These are phyloP conservation scores for Plecotus auritus DNA, from an alignment of 2,113 vertebrate genomes.

Conservation along the genomic window DNA sequence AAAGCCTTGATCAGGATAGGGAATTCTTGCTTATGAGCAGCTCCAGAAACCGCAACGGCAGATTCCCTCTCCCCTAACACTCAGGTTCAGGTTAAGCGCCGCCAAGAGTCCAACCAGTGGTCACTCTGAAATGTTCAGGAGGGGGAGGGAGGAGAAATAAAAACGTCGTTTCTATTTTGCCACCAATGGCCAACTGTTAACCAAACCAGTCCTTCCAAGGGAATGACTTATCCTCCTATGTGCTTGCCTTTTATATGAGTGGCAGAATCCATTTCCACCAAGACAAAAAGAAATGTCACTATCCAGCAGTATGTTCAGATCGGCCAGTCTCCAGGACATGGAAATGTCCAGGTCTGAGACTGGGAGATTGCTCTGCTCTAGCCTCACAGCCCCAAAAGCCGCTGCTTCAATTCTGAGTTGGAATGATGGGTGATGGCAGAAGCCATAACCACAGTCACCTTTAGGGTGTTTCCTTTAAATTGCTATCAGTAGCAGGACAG, in stretches of 20 bases:
- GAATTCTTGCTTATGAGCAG: conserved; percentile 72
- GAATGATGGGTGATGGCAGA: not conserved
- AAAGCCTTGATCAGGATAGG: conserved; percentile 74
- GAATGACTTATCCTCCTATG: conserved; percentile 34
- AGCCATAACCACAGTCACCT: not conserved
- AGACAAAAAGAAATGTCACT: conserved; percentile 8
- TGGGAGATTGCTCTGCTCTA: not conserved
- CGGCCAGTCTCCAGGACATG: not conserved
- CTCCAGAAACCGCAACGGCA: conserved; percentile 71
- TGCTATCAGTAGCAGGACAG: not conserved
- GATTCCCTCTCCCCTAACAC: conserved; percentile 74
- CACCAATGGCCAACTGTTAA: conserved; percentile 58
- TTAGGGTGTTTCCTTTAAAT: not conserved
- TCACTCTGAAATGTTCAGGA: conserved; percentile 73
- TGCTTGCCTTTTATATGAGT: conserved; percentile 45
- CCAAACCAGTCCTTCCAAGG: conserved; percentile 55
- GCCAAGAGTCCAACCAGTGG: conserved; percentile 69
- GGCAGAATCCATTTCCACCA: conserved; percentile 21
- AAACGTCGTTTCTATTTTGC: conserved; percentile 68
- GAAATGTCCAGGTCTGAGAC: conserved; percentile 18
- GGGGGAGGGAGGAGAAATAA: conserved; percentile 67
- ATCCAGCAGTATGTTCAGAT: not conserved
- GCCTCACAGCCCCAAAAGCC: not conserved
- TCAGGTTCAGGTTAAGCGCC: conserved; percentile 72
- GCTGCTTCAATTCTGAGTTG: not conserved